Percentiles rank a stretch among this genome's conserved stretches.
Evolutionary conservation across 2,797 vertebrate species (phyloP).

Genomic region (Poeciliopsis turneri): DNA sequence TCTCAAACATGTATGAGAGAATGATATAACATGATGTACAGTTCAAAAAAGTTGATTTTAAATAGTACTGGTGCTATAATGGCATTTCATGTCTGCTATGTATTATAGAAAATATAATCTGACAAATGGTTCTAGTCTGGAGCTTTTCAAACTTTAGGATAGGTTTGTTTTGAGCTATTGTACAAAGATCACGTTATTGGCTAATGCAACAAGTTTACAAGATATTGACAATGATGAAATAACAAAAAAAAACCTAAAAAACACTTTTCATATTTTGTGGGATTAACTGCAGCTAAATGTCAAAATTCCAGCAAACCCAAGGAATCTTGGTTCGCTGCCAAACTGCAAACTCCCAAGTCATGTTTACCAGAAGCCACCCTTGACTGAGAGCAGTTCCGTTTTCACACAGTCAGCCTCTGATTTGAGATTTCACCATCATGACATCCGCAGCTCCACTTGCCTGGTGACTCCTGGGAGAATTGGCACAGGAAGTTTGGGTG

Average conservation of each 20-base stretch:
- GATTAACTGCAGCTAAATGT: not conserved
- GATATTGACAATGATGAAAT: not conserved
- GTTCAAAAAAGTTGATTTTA: too few relatives aligned
- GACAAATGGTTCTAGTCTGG: not conserved
- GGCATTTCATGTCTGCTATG: not conserved
- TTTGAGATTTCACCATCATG: constrained; percentile 21
- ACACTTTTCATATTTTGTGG: not conserved
- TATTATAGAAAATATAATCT: not conserved
- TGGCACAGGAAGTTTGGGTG: constrained; percentile 52
- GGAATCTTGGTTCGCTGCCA: constrained; percentile 12
- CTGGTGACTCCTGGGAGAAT: constrained; percentile 41
- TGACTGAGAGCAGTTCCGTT: constrained; percentile 19
- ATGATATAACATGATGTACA: too few relatives aligned
- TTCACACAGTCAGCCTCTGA: constrained; percentile 19
- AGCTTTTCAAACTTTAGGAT: not conserved
- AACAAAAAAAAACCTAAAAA: not conserved
- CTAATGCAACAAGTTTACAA: not conserved
- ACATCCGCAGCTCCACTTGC: constrained; percentile 2
- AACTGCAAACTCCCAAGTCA: constrained; percentile 16
- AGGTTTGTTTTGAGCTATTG: not conserved
- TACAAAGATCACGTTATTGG: not conserved
- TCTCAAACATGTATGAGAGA: too few relatives aligned
- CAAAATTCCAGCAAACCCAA: constrained; percentile 23
- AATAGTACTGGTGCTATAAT: not conserved
- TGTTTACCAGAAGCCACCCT: constrained; percentile 33